Evolutionary conservation across 2,888 invertebrate genomes (phyloP).

Genomic region (Oegoconia quadripuncta): DNA sequence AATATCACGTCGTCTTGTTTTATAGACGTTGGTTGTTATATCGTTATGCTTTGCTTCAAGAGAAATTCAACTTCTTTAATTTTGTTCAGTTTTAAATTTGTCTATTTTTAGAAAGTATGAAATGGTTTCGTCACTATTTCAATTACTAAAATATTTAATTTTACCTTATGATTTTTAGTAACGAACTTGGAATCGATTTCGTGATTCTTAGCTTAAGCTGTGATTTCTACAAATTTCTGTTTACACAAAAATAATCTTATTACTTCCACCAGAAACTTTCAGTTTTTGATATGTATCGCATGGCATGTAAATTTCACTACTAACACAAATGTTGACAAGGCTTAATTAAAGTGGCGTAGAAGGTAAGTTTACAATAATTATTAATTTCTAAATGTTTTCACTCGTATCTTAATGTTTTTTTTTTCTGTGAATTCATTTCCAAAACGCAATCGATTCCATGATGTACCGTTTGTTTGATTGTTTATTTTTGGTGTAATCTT

Average conservation of each 20-base stretch:
- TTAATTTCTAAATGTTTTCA: conserved; percentile 18
- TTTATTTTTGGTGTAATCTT: conserved; percentile 14
- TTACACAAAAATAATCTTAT: too few species aligned
- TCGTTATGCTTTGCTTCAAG: conserved; percentile 26
- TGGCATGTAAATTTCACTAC: conserved; percentile 52
- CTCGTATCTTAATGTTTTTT: conserved; percentile 21
- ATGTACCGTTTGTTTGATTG: conserved; percentile 41
- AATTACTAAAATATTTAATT: too few species aligned
- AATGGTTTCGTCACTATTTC: neutral
- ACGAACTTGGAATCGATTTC: conserved; percentile 70
- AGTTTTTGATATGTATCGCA: conserved; percentile 35
- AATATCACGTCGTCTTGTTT: conserved; percentile 5
- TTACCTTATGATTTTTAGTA: neutral
- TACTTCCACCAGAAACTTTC: too few species aligned
- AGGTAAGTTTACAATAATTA: conserved; percentile 60
- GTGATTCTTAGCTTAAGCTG: conserved; percentile 44
- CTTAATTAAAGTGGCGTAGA: conserved; percentile 29
- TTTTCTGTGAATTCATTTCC: conserved; percentile 27
- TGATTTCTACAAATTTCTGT: conserved; percentile 23
- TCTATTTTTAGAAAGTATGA: neutral
- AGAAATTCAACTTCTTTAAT: conserved; percentile 5
- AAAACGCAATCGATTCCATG: conserved; percentile 72
- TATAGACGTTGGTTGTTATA: conserved; percentile 11
- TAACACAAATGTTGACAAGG: conserved; percentile 20
- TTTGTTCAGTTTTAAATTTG: neutral